These are phyloP conservation scores for Saimiri boliviensis DNA, from an alignment of 2,113 vertebrate species.

Conservation along the genomic window DNA sequence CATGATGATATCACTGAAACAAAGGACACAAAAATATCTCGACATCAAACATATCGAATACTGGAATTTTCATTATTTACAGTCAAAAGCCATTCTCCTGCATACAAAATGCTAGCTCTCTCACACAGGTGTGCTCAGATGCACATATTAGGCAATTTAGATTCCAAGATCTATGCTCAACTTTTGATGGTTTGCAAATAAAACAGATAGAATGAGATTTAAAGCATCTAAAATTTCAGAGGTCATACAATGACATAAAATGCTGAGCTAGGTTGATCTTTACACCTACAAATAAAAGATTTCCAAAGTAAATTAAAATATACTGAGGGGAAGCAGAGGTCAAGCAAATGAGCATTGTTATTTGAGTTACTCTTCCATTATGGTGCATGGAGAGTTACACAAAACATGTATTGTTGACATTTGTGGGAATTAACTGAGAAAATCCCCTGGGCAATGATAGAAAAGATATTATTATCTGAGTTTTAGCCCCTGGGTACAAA, in stretches of 20 bases:
- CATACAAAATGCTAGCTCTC: neutral
- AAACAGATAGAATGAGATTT: slow-evolving; percentile 15
- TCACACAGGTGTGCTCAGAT: neutral
- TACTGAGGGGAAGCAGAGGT: neutral
- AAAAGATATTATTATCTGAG: slow-evolving; percentile 50
- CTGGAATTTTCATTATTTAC: neutral
- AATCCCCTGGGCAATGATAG: slow-evolving; percentile 19
- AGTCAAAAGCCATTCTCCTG: neutral
- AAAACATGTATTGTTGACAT: slow-evolving; percentile 13
- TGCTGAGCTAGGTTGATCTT: neutral
- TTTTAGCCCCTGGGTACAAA: slow-evolving; percentile 37
- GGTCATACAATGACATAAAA: slow-evolving; percentile 11
- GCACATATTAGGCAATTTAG: neutral
- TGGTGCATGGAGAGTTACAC: neutral
- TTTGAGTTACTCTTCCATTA: neutral
- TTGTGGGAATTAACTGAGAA: slow-evolving; percentile 48
- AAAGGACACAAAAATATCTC: slow-evolving; percentile 13
- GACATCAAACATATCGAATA: neutral
- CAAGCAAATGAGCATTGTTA: neutral
- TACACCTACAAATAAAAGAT: neutral
- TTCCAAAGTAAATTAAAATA: slow-evolving; percentile 37
- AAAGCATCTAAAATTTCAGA: slow-evolving; percentile 28
- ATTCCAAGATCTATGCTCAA: neutral
- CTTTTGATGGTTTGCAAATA: neutral
- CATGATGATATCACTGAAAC: neutral